These are phyloP conservation scores for Drosophila dives DNA, from an alignment of 2,888 invertebrate genomes.

Conservation along the genomic window DNA sequence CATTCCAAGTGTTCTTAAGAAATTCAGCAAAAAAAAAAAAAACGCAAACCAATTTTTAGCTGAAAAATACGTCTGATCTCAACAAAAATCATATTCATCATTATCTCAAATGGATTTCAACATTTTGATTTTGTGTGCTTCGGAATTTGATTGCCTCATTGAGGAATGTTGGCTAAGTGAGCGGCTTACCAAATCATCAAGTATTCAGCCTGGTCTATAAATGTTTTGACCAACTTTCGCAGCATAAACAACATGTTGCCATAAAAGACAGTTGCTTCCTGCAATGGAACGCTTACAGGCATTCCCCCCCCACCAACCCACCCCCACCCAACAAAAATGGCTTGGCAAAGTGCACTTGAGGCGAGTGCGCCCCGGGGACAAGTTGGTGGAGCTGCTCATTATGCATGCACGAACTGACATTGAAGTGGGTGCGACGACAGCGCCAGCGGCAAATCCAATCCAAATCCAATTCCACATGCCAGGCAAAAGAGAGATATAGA, in stretches of 20 bases:
- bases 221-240: constrained; percentile 7
- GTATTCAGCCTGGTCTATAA: constrained; percentile 2
- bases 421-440: constrained; percentile 69
- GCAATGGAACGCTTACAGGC: constrained; percentile 49
- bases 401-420: constrained; percentile 77
- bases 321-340: not conserved
- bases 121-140: constrained; percentile 45
- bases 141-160: constrained; percentile 38
- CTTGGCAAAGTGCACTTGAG: constrained; percentile 71
- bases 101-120: constrained; percentile 67
- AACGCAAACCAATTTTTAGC: constrained; percentile 12
- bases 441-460: constrained; percentile 25
- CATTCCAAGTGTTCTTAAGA: constrained; percentile 65
- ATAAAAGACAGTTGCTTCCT: constrained; percentile 69
- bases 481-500: not conserved
- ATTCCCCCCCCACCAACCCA: not conserved
- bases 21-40: constrained; percentile 54
- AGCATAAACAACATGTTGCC: constrained; percentile 47
- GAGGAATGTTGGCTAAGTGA: constrained; percentile 29
- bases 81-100: constrained; percentile 54
- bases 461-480: not conserved
- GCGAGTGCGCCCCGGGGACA: constrained; percentile 55
- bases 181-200: constrained; percentile 49
- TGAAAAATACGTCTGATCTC: constrained; percentile 13
- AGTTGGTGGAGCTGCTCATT: constrained; percentile 59